Percentiles rank a stretch among this genome's conserved stretches.
Conservation (phyloP, 2,797 vertebrate species). For the Sebastes melanostomus region DNA sequence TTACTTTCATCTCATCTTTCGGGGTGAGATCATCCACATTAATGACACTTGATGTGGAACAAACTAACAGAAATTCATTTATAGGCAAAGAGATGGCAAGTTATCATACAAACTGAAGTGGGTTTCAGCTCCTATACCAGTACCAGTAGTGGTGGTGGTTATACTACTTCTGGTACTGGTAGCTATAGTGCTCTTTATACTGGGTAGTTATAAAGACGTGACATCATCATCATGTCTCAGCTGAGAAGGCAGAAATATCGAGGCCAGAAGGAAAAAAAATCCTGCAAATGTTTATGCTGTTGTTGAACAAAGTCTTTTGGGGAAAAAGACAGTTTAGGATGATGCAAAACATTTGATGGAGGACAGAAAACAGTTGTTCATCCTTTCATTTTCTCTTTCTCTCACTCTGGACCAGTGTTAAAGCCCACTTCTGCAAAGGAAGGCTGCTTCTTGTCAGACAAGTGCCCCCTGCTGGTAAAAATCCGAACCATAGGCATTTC, state of each 20-base stretch:
- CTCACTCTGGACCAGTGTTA: constrained; percentile 18
- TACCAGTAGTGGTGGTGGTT: not conserved
- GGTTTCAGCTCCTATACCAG: not conserved
- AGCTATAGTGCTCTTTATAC: not conserved
- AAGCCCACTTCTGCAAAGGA: constrained; percentile 39
- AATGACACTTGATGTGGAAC: constrained; percentile 43
- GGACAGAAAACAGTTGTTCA: not conserved
- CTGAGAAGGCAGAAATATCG: constrained; percentile 29
- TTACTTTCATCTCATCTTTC: constrained; percentile 52
- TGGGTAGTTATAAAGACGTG: not conserved
- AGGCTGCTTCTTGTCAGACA: constrained; percentile 65
- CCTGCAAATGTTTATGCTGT: constrained; percentile 3
- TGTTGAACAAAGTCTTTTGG: constrained; percentile 13
- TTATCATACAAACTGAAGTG: not conserved
- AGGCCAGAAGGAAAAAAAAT: not conserved
- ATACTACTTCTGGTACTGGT: constrained; percentile 10
- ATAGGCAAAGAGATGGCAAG: not conserved
- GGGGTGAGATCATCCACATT: constrained; percentile 50
- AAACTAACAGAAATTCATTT: constrained; percentile 29
- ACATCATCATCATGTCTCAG: constrained; percentile 36
- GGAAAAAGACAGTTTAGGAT: not conserved
- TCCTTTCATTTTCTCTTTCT: constrained; percentile 17
- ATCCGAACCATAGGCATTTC: constrained; percentile 41
- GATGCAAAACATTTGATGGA: constrained; percentile 32
- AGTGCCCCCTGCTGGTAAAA: constrained; percentile 78